Evolutionary conservation across 2,888 invertebrate species (phyloP), one percentile per base, ranked within the genome.

Genomic region (Ischnus inquisitorius): DNA sequence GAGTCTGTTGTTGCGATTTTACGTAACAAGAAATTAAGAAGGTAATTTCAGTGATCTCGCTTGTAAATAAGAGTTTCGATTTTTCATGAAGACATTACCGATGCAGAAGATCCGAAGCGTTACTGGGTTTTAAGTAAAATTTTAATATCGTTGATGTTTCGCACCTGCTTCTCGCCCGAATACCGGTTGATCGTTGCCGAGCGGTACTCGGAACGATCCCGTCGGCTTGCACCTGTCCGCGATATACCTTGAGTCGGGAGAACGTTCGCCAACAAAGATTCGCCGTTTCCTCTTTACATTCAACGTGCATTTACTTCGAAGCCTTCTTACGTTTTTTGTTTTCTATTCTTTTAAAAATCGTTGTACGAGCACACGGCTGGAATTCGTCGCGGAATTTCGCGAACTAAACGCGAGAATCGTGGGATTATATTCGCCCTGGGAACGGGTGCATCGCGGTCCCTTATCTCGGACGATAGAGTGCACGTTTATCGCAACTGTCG

Each of bases 161-260:
- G 80, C 84, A 84, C 84, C 84, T 84, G 84, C 84, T 57, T 43
- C 60, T 16, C 51, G 51, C 62, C 10, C 46, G 68, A 41, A 62
- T 80, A 80, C 80, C 75, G 80, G 75, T 75, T 54, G 68, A 41
- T 69, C 64, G 16, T 48, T 74, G 67, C 62, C 46, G 67, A 22
- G 62, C 16, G 69, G 39, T 60, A 68, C 57, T 57, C 46, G 71
- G 43, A 19, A 22, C 25, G 72, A 54, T 62, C 62, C 19, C 25
- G 60, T 28, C 57, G 19, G 28, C 28, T 62, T 62, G 72, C 72
- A 74, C 72, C 72, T 74, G 72, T 60, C 46, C 60, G 60, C 34
- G 34, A 34, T 34, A 16, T 74, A 62, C 60, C 60, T 46, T 41
- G 43, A 34, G 34, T 43, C 12, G 19, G 43, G 72, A 41, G 72